These are phyloP conservation scores for Minunthozetes semirufus DNA, from an alignment of 2,888 invertebrate genomes.

Conservation along the genomic window DNA sequence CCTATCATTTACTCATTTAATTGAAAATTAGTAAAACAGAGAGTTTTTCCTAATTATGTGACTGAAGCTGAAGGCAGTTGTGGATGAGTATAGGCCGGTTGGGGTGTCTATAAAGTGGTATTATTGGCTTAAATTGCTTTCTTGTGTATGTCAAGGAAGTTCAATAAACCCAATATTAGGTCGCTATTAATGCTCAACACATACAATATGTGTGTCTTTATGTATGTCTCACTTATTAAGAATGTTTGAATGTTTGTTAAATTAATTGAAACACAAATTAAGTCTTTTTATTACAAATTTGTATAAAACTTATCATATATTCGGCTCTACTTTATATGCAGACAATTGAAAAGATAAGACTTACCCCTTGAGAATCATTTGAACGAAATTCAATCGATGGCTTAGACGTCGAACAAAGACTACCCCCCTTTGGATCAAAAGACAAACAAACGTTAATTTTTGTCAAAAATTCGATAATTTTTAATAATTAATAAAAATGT, in stretches of 20 bases:
- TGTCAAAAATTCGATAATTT: neutral
- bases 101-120: too few species aligned
- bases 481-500: too few species aligned
- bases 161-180: slow-evolving; percentile 25
- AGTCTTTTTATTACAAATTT: too few species aligned
- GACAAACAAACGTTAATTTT: slow-evolving; percentile 13
- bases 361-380: slow-evolving; percentile 36
- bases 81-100: too few species aligned
- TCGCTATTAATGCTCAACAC: slow-evolving; percentile 4
- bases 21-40: too few species aligned
- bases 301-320: neutral
- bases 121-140: too few species aligned
- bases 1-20: too few species aligned
- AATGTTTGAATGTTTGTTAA: neutral
- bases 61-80: too few species aligned
- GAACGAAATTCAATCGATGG: slow-evolving; percentile 35
- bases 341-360: neutral
- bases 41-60: too few species aligned
- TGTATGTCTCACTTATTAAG: neutral
- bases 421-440: slow-evolving; percentile 27
- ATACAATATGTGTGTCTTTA: slow-evolving; percentile 6
- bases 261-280: too few species aligned
- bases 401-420: slow-evolving; percentile 17
- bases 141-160: slow-evolving; percentile 19
- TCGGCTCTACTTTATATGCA: neutral